phyloP scores from a whole-genome alignment of 1,140 invertebrate genomes.

The Euglossa dilemma region DNA sequence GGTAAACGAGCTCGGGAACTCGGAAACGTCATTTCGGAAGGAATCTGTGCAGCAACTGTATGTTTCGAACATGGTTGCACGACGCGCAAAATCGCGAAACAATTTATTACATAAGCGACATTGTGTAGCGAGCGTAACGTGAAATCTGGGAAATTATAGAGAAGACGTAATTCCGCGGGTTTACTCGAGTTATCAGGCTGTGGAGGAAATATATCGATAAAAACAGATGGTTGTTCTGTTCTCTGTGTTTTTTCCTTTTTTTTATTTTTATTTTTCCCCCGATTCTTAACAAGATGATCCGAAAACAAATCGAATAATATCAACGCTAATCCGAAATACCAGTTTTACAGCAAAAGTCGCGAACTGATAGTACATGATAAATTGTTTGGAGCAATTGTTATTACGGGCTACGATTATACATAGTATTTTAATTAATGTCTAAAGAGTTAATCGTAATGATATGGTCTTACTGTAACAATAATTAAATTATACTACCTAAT shows the following conservation, averaged over 20 bases:
- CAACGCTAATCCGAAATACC: constrained; percentile 60
- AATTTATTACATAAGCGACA: constrained; percentile 45
- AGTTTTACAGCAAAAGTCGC: constrained; percentile 60
- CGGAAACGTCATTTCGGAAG: background rate
- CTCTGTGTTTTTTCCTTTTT: constrained; percentile 9
- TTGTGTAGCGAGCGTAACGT: constrained; percentile 5
- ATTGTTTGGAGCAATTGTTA: constrained; percentile 54
- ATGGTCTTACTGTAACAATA: constrained; percentile 75
- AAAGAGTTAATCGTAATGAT: constrained; percentile 75
- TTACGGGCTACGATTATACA: constrained; percentile 68
- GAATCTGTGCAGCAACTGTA: background rate
- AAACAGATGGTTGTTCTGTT: background rate
- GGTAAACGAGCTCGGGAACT: background rate
- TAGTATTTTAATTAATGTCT: constrained; percentile 75
- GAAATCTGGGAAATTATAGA: constrained; percentile 26
- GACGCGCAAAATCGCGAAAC: constrained; percentile 13
- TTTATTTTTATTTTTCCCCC: background rate
- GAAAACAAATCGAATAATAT: constrained; percentile 62
- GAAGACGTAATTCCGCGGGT: background rate
- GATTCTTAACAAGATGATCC: constrained; percentile 51
- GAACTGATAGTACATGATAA: constrained; percentile 60
- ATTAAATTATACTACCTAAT: constrained; percentile 73
- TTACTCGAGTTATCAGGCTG: background rate
- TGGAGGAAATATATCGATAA: background rate
- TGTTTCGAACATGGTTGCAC: background rate